A percentile compares a stretch with the other conserved stretches of the same genome.
Evolutionary conservation across 2,113 vertebrate genomes (phyloP).

Genomic region (Elanoides forficatus): DNA sequence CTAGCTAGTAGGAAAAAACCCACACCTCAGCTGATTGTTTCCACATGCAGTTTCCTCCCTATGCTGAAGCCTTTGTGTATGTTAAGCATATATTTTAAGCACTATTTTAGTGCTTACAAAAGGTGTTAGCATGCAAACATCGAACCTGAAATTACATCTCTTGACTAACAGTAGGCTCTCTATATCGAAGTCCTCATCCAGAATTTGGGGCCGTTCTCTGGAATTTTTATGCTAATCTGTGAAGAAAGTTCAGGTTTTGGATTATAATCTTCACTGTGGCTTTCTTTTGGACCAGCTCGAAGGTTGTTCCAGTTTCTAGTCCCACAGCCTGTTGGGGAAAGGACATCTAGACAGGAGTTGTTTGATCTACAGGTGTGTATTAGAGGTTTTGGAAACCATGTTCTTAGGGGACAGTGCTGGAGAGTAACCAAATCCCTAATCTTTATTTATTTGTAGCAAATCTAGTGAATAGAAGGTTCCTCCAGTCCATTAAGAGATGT

Average conservation of each 20-base stretch:
- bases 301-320: not conserved
- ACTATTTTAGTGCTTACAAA: not conserved
- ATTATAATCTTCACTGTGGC: not conserved
- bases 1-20: not conserved
- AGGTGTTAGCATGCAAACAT: not conserved
- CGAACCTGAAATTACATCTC: not conserved
- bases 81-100: not conserved
- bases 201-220: not conserved
- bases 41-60: not conserved
- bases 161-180: not conserved
- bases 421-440: not conserved
- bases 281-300: not conserved
- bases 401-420: not conserved
- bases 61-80: not conserved
- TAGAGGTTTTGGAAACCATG: not conserved
- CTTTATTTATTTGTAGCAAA: not conserved
- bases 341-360: not conserved
- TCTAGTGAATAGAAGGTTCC: not conserved
- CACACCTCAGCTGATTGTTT: not conserved
- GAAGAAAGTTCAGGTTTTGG: not conserved
- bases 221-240: not conserved
- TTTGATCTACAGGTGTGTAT: not conserved
- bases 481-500: not conserved
- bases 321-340: not conserved
- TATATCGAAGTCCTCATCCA: not conserved